Evolutionary conservation across 1,140 invertebrate genomes (phyloP), one percentile per base, ranked within the genome.

Genomic region (Phortica variegata): DNA sequence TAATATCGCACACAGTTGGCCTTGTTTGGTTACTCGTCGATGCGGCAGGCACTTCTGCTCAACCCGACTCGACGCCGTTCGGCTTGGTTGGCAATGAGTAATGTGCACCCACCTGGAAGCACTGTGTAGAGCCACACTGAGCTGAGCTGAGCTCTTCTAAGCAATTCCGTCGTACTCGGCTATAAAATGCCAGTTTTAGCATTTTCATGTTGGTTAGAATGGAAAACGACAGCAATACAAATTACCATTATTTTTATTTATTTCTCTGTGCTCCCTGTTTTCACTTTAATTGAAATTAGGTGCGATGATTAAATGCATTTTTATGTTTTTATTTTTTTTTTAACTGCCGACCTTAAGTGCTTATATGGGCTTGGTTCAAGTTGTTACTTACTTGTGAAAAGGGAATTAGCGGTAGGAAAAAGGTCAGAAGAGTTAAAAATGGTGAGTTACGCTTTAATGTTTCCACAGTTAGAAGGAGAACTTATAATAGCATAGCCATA

Each of bases 91-190:
- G 57, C 58, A 68, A 68, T 68, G 63, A 68, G 58, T 68, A 68
- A 68, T 69, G 63, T 53, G 55, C 65, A 69, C 65, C 60, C 63
- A 68, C 63, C 63, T 68, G 63, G 43, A 55, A 60, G 52, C 49
- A 55, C 49, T 53, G 43, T 26, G 23, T 26, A 10, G 5, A 26
- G 23, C 23, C 10, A 5, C 10, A 10, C 23, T 26, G 23, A 6
- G 23, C 23, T 26, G 10, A n/a, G n/a, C n/a, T n/a, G n/a, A n/a
- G n/a, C n/a, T n/a, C n/a, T n/a, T n/a, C n/a, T n/a, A n/a, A n/a
- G n/a, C n/a, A n/a, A n/a, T n/a, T n/a, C n/a, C n/a, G n/a, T n/a
- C n/a, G n/a, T n/a, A n/a, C n/a, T n/a, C n/a, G n/a, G n/a, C n/a
- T n/a, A n/a, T n/a, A n/a, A n/a, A n/a, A n/a, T n/a, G n/a, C n/a